phyloP scores from a whole-genome alignment of 1,140 invertebrate species.

The Phthorimaea operculella region DNA sequence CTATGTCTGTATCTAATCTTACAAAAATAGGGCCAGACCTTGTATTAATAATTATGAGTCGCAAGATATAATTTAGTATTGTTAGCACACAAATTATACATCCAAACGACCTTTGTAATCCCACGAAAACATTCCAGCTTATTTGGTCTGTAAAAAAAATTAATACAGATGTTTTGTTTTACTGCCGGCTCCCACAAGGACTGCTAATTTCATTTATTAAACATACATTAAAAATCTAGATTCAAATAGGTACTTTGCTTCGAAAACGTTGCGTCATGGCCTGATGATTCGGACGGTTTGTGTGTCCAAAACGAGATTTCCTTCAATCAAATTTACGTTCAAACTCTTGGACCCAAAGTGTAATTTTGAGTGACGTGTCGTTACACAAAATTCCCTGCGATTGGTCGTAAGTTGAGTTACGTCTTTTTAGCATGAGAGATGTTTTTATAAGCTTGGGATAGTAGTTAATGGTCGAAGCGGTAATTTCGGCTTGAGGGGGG shows the following conservation, averaged over 20 bases:
- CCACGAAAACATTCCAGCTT: no score
- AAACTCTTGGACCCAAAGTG: constrained; percentile 15
- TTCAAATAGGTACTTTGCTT: constrained; percentile 5
- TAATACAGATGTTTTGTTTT: no score
- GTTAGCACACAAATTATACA: no score
- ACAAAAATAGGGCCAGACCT: no score
- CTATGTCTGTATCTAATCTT: no score
- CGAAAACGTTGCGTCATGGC: constrained; percentile 24
- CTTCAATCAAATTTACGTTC: not conserved
- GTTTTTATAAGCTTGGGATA: constrained; percentile 49
- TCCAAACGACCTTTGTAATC: no score
- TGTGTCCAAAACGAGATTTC: constrained; percentile 12
- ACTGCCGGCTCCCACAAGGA: not conserved
- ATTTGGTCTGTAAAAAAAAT: no score
- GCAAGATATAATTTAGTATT: no score
- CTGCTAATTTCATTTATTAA: constrained; percentile 4
- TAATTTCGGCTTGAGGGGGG: constrained; percentile 36
- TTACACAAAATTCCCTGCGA: constrained; percentile 12
- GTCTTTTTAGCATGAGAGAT: constrained; percentile 24
- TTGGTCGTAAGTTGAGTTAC: constrained; percentile 29
- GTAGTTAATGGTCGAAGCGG: constrained; percentile 41
- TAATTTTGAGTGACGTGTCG: constrained; percentile 19
- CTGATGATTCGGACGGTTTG: constrained; percentile 12
- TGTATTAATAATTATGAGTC: no score
- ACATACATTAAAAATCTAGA: constrained; percentile 4